Evolutionary conservation across 2,888 invertebrate species (phyloP).

Genomic region (Drosophila ustulata): DNA sequence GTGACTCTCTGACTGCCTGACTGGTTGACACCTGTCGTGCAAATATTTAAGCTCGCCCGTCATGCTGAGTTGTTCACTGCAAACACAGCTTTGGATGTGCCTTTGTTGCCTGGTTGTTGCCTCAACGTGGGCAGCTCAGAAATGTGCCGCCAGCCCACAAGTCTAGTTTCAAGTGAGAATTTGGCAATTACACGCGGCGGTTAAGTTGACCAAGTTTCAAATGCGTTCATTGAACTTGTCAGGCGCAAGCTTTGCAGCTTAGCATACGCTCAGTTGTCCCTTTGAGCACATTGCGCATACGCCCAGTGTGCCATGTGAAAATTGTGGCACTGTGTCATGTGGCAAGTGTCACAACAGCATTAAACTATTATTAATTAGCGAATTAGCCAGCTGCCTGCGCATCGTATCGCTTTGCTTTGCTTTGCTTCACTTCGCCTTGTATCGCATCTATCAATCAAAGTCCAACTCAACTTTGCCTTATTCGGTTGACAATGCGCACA

Average conservation of each 20-base stretch:
- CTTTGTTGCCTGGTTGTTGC: not conserved
- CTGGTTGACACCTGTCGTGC: constrained; percentile 67
- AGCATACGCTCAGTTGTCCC: constrained; percentile 3
- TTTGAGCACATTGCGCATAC: constrained; percentile 12
- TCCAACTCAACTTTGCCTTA: constrained; percentile 34
- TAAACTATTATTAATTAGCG: constrained; percentile 58
- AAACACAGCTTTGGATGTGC: constrained; percentile 44
- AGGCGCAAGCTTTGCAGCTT: not conserved
- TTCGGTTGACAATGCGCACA: constrained; percentile 41
- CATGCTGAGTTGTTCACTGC: constrained; percentile 27
- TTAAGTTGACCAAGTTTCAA: constrained; percentile 26
- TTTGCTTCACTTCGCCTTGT: not conserved
- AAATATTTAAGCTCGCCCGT: constrained; percentile 52
- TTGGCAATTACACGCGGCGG: constrained; percentile 28
- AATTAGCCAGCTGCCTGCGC: constrained; percentile 26
- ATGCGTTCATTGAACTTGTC: constrained; percentile 52
- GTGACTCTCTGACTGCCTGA: constrained; percentile 28
- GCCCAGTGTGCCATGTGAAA: constrained; percentile 16
- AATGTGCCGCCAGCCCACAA: constrained; percentile 39
- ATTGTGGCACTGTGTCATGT: constrained; percentile 21
- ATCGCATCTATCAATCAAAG: constrained; percentile 48
- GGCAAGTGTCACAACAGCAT: constrained; percentile 38
- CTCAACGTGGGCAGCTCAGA: constrained; percentile 34
- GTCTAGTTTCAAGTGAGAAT: constrained; percentile 13
- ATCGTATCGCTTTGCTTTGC: constrained; percentile 13